These are phyloP conservation scores for Athalia cordata DNA, from an alignment of 2,888 invertebrate genomes.

Conservation along the genomic window DNA sequence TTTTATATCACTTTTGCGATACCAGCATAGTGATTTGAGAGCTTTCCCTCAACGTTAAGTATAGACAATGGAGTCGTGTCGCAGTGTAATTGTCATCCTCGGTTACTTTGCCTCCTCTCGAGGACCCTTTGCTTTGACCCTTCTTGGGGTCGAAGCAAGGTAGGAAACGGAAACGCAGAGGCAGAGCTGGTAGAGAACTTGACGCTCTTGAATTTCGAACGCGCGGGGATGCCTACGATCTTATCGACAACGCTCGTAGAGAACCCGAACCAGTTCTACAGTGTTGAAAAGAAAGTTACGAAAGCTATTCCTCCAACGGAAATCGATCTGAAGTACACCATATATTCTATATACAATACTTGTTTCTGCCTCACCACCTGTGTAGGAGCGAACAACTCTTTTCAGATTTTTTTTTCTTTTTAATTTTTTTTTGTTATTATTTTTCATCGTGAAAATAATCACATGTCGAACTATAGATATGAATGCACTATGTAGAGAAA, in stretches of 20 bases:
- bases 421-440: too few relatives aligned
- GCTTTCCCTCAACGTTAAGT: not conserved
- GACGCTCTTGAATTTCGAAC: slow-evolving; percentile 22
- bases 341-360: not conserved
- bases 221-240: not conserved
- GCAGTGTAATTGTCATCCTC: slow-evolving; percentile 26
- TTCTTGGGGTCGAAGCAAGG: slow-evolving; percentile 14
- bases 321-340: not conserved
- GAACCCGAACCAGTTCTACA: not conserved
- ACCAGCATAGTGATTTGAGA: slow-evolving; percentile 11
- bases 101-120: slow-evolving; percentile 5
- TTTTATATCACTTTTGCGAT: not conserved
- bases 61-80: slow-evolving; percentile 2
- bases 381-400: slow-evolving; percentile 8
- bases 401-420: not conserved
- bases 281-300: not conserved
- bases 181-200: not conserved
- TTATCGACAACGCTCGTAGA: not conserved
- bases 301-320: not conserved
- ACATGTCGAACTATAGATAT: too few relatives aligned
- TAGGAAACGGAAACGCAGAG: not conserved
- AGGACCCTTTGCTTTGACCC: slow-evolving; percentile 32
- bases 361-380: slow-evolving; percentile 6
- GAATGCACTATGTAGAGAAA: too few relatives aligned
- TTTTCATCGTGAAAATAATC: too few relatives aligned